A percentile compares a stretch with the other conserved stretches of the same genome.
Conservation (phyloP, 2,797 vertebrate genomes). For the Parambassis ranga region DNA sequence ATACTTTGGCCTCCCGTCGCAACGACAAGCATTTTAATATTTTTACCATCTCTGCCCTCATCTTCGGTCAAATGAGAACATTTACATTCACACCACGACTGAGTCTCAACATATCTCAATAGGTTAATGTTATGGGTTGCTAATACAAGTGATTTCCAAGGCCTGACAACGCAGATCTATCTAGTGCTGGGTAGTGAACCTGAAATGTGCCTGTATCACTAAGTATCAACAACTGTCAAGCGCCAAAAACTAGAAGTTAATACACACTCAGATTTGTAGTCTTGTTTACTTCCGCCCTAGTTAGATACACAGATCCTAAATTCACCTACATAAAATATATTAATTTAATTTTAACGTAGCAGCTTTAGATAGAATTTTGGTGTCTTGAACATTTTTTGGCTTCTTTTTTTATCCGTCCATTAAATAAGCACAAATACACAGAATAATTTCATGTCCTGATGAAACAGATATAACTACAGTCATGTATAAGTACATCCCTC, state of each 20-base stretch:
- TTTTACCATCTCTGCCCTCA: conserved; percentile 36
- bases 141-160: not conserved
- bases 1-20: conserved; percentile 59
- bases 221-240: not conserved
- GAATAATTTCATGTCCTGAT: no score
- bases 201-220: not conserved
- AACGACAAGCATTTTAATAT: conserved; percentile 62
- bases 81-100: conserved; percentile 35
- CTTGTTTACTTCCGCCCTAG: not conserved
- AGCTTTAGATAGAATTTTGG: no score
- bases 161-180: not conserved
- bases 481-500: no score
- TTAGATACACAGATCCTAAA: no score
- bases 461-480: no score
- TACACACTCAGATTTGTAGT: no score
- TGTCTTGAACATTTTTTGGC: no score
- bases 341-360: no score
- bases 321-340: no score
- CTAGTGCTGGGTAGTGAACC: not conserved
- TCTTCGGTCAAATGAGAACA: conserved; percentile 30
- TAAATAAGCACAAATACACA: no score
- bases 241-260: not conserved
- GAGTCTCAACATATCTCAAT: conserved; percentile 10
- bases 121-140: conserved; percentile 17
- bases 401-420: no score